Evolutionary conservation across 2,888 invertebrate genomes (phyloP).

Genomic region (Pemphredon lugubris): DNA sequence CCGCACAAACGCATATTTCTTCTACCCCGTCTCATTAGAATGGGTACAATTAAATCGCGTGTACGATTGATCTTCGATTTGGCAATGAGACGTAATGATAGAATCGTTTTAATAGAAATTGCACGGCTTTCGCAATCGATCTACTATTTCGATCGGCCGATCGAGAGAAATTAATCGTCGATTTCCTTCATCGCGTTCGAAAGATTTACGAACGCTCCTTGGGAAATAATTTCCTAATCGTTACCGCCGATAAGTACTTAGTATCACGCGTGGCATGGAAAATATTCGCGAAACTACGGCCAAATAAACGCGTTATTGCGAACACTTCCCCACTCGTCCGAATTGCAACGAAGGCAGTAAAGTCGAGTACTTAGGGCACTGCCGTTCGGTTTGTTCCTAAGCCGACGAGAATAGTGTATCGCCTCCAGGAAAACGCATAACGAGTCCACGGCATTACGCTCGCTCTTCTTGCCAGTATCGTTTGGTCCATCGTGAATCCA

Average conservation of each 20-base stretch:
- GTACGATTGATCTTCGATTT: not conserved
- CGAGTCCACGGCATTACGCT: conserved; percentile 31
- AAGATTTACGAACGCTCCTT: no score
- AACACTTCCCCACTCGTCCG: not conserved
- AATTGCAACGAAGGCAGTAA: not conserved
- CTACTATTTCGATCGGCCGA: no score
- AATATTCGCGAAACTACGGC: not conserved
- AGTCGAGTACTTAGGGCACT: conserved; percentile 13
- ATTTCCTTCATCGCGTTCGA: no score
- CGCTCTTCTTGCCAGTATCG: conserved; percentile 21
- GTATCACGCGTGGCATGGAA: no score
- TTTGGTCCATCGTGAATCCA: conserved; percentile 21
- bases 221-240: no score
- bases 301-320: conserved; percentile 15
- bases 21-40: not conserved
- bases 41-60: not conserved
- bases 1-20: not conserved
- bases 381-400: not conserved
- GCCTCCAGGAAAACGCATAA: conserved; percentile 15
- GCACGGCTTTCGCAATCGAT: not conserved
- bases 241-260: no score
- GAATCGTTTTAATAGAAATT: not conserved
- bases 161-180: no score
- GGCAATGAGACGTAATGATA: not conserved
- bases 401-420: conserved; percentile 18